These are phyloP conservation scores for Lycophotia porphyrea DNA, from an alignment of 2,888 invertebrate species.

Conservation along the genomic window DNA sequence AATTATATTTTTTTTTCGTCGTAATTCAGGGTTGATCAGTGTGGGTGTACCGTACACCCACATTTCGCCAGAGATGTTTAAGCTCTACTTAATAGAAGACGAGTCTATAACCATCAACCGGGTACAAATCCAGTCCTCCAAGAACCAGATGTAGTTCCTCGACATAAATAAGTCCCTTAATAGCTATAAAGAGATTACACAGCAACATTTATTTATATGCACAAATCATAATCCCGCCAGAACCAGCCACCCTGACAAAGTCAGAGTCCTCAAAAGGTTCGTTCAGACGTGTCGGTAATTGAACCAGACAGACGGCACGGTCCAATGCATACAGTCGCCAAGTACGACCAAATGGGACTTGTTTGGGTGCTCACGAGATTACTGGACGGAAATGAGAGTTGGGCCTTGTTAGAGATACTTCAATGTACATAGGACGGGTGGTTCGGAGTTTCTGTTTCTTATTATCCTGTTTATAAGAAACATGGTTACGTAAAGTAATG, in stretches of 20 bases:
- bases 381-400: slow-evolving; percentile 43
- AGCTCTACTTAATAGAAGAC: neutral
- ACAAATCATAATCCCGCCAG: neutral
- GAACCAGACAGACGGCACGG: slow-evolving; percentile 53
- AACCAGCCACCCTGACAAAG: neutral
- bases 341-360: slow-evolving; percentile 54
- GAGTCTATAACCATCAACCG: neutral
- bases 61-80: neutral
- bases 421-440: slow-evolving; percentile 7
- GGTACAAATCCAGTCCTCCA: neutral
- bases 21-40: too few species aligned
- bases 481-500: neutral
- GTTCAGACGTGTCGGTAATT: slow-evolving; percentile 42
- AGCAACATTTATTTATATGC: neutral
- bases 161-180: neutral
- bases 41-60: neutral
- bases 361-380: slow-evolving; percentile 41
- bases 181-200: neutral
- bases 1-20: neutral
- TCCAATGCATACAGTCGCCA: slow-evolving; percentile 49
- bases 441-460: slow-evolving; percentile 1
- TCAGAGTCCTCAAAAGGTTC: slow-evolving; percentile 34
- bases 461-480: slow-evolving; percentile 1
- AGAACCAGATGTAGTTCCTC: neutral
- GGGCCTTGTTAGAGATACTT: slow-evolving; percentile 34